Base-by-base conservation (phyloP, 2,888 invertebrate species). In the Drosophila seclusa region DNA sequence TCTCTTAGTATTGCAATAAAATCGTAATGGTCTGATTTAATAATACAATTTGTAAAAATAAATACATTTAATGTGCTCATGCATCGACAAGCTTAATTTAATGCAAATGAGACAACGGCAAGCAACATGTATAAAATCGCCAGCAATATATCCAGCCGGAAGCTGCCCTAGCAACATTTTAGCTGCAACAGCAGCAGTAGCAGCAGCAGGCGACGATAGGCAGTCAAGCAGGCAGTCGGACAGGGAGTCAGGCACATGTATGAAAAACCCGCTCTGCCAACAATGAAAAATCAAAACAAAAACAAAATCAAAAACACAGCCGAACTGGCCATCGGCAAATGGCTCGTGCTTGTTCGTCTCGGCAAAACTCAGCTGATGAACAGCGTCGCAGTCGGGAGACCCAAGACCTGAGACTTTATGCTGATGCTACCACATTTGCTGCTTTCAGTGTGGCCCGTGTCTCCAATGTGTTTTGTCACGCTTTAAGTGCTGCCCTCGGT, bases 371-470 rank as follows among this genome's bases (percentile, higher is more conserved):
- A 89, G 87, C 87, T 80, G 83, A 80, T 82, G 74, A 57, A 74
- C 83, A 65, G 67, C 66, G 45, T 45, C 27, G 50, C 40, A 61
- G 57, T 67, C 63, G 74, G 55, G 70, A 87, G 86, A 84, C 81
- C 63, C 42, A 64, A 74, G 79, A 74, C 59, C 66, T 70, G 87
- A 91, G 91, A 90, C 90, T 89, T 91, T 83, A 80, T 90, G 90
- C 83, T 91, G 85, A 91, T 89, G 90, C 90, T 89, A 83, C 85
- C 83, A 80, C 90, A 85, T 82, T 82, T 87, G 89, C 83, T 89
- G 90, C 87, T 88, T 92, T 92, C 87, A 93, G 93, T 93, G 91
- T 91, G 92, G 91, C 92, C 93, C 92, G 92, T 92, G 92, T 92
- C 93, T 91, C 92, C 93, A 92, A 91, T 91, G 92, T 90, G 92